Base-by-base conservation (phyloP, 2,113 vertebrate species). In the Brachyhypopomus gauderio region DNA sequence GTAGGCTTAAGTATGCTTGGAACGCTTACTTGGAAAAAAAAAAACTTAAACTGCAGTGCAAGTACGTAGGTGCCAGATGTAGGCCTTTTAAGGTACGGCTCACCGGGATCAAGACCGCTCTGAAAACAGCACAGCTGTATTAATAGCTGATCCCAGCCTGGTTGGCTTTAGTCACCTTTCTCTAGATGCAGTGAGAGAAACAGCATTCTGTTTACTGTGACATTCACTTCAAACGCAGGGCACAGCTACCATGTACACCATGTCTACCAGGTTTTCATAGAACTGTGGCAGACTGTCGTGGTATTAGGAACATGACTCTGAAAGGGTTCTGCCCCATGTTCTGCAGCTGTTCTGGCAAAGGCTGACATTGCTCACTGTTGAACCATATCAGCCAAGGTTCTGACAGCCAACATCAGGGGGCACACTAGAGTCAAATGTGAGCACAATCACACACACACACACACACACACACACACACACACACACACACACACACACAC, bases 141-240 rank as follows among this genome's bases (percentile, higher is more conserved):
- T 16, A 59, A 59, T 16, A 59, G 12, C 8, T 3, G n/a, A 14
- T 20, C 5, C 0, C 52, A 36, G 0, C 72, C 25, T 11, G 4
- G 71, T 7, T 16, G 14, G 71, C 19, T 19, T 4, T 27, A 20
- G 41, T 45, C 41, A 45, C 6, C 6, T 45, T 45, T 45, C 41
- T 45, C 1, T 1, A 52, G 1, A 52, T 14, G 45, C 45, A 52
- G 9, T 8, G 2, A 14, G 9, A 52, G 12, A 30, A 30, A 30
- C 1, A 30, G 3, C 45, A 34, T 71, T 56, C 69, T 22, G 60
- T 62, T 70, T n/a, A 70, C 79, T 58, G 56, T 16, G 41, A 63
- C 62, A 75, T 64, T 12, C 17, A 16, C 27, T 45, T 25, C 59
- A 72, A 76, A 79, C 36, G 83, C 41, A 80, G 59, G 72, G 16